Evolutionary conservation across 2,113 vertebrate genomes (phyloP).

Genomic region (Toxostoma redivivum): DNA sequence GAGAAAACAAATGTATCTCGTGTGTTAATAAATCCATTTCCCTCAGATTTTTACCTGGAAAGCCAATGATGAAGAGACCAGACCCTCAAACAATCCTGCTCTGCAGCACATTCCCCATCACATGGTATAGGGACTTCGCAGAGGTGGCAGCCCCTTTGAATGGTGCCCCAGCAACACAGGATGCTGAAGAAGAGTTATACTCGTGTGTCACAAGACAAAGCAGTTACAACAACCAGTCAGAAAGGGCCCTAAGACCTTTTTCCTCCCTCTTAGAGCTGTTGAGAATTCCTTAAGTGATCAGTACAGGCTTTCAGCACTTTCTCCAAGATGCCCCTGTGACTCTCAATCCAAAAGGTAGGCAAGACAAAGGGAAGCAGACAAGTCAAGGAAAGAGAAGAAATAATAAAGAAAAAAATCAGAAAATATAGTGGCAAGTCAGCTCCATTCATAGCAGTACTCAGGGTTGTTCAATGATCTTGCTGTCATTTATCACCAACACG

Average conservation of each 20-base stretch:
- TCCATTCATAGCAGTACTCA: not conserved
- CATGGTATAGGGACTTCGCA: fast-evolving
- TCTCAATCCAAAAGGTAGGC: not conserved
- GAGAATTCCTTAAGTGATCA: not conserved
- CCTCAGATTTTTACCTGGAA: not conserved
- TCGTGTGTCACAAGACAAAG: not conserved
- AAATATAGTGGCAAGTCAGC: not conserved
- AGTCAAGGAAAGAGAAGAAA: not conserved
- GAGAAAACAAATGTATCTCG: not conserved
- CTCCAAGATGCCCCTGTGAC: not conserved
- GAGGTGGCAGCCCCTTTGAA: fast-evolving
- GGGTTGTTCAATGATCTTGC: not conserved
- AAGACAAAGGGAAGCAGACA: not conserved
- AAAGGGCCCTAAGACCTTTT: not conserved
- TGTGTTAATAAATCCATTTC: not conserved
- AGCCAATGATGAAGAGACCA: not conserved
- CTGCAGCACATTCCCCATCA: not conserved
- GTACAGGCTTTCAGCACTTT: not conserved
- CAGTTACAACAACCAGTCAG: not conserved
- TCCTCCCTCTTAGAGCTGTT: not conserved
- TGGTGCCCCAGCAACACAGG: not conserved
- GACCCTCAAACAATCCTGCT: not conserved
- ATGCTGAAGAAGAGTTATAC: not conserved
- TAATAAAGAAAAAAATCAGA: not conserved
- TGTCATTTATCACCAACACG: not conserved